Percentiles rank a stretch among this genome's conserved stretches.
Conservation (phyloP, 1,140 invertebrate genomes). For the Musca vetustissima region DNA sequence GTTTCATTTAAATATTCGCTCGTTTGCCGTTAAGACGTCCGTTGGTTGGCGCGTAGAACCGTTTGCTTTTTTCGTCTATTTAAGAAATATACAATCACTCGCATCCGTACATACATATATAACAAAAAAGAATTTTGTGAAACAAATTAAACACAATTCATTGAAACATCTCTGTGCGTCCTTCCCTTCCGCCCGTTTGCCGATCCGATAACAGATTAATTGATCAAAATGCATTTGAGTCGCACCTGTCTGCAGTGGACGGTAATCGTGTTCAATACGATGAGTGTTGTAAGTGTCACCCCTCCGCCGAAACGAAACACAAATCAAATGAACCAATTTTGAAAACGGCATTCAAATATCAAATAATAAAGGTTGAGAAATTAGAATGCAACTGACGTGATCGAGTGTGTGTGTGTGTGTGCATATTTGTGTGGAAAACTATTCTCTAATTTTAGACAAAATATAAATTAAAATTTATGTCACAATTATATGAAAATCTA, state of each 20-base stretch:
- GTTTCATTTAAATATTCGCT: background rate
- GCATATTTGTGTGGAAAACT: background rate
- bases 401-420: too few species aligned
- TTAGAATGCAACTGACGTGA: too few species aligned
- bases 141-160: background rate
- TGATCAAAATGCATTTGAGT: conserved; percentile 13
- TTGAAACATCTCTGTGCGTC: background rate
- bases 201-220: background rate
- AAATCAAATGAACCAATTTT: too few species aligned
- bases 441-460: too few species aligned
- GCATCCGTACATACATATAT: background rate
- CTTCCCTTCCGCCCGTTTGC: too few species aligned
- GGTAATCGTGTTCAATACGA: conserved; percentile 26
- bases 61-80: conserved; percentile 12
- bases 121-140: background rate
- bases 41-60: background rate
- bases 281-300: conserved; percentile 26
- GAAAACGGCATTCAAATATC: too few species aligned
- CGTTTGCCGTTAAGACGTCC: background rate
- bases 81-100: conserved; percentile 10
- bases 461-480: too few species aligned
- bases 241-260: conserved; percentile 29
- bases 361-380: too few species aligned
- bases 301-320: too few species aligned
- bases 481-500: too few species aligned